Percentiles rank a stretch among this genome's conserved stretches.
Conservation (phyloP, 1,140 invertebrate genomes). For the Eriosoma lanigerum region DNA sequence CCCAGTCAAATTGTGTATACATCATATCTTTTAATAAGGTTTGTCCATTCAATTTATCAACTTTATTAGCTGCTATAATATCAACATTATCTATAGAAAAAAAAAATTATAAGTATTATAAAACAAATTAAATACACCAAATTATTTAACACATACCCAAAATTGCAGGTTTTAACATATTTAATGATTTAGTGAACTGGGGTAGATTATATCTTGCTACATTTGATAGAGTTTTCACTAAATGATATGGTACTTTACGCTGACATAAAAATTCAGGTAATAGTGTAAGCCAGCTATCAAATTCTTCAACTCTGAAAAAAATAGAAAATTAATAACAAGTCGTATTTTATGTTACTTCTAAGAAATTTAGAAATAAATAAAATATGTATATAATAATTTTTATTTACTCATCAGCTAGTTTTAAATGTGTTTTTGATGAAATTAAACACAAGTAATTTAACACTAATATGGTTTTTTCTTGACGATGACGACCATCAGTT, state of each 20-base stretch:
- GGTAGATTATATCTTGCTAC: slow-evolving; percentile 42
- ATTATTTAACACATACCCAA: background rate
- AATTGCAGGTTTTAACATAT: slow-evolving; percentile 15
- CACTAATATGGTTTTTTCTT: slow-evolving; percentile 38
- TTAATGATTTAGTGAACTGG: slow-evolving; percentile 15
- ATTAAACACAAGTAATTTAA: slow-evolving; percentile 40
- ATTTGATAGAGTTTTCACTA: slow-evolving; percentile 25
- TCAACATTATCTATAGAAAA: slow-evolving; percentile 42
- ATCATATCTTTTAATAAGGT: slow-evolving; percentile 43
- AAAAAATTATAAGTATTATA: background rate
- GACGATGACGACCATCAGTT: slow-evolving; percentile 16
- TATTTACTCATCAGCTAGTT: slow-evolving; percentile 26
- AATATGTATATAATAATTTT: background rate
- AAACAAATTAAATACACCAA: background rate
- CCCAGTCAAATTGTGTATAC: slow-evolving; percentile 40
- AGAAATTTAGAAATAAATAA: background rate
- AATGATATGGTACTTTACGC: slow-evolving; percentile 37
- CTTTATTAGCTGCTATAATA: slow-evolving; percentile 29
- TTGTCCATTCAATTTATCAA: slow-evolving; percentile 24
- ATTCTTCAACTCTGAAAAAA: slow-evolving; percentile 40
- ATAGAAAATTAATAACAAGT: background rate
- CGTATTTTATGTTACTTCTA: background rate
- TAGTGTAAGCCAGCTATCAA: slow-evolving; percentile 23
- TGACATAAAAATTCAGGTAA: slow-evolving; percentile 43
- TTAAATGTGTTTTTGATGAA: slow-evolving; percentile 35